Evolutionary conservation across 2,888 invertebrate genomes (phyloP), one percentile per base, ranked within the genome.

Genomic region (Apodemia zela): DNA sequence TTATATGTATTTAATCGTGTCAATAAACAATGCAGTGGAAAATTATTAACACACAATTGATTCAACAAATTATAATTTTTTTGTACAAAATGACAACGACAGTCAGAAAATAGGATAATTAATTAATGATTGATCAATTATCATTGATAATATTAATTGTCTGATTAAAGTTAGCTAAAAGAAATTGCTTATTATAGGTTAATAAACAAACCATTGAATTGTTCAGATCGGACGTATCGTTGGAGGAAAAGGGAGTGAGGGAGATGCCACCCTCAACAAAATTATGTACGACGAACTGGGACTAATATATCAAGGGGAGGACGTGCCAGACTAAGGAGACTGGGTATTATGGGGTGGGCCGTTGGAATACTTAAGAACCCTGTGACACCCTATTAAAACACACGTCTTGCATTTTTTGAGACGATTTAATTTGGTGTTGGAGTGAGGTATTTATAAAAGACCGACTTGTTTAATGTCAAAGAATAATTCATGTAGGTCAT

Each of bases 241-340:
- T 79, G 77, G 81, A 77, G 82, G 82, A 80, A 47, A 17, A 74
- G 81, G 82, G 81, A 77, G 80, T 69, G 69, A 73, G 82, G 83
- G 83, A 72, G 82, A 78, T 71, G 70, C 83, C 82, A 81, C 86
- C 85, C 88, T 80, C 88, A 80, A 83, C 90, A 90, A 91, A 91
- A 91, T 91, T 91, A 91, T 91, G 91, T 91, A 91, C 91, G 91
- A 91, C 90, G 91, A 87, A 88, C 91, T 89, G 91, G 91, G 91
- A 91, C 86, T 85, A 88, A 91, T 91, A 91, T 91, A 91, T 91
- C 89, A 90, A 80, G 86, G 89, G 90, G 90, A 88, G 90, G 89
- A 89, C 90, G 90, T 89, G 89, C 88, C 87, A 88, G 88, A 87
- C 89, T 89, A 89, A 89, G 90, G 89, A 89, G 90, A 86, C 88